Evolutionary conservation across 2,797 vertebrate species (phyloP), one percentile per base, ranked within the genome.

Genomic region (Xiphorhynchus erythropygius): DNA sequence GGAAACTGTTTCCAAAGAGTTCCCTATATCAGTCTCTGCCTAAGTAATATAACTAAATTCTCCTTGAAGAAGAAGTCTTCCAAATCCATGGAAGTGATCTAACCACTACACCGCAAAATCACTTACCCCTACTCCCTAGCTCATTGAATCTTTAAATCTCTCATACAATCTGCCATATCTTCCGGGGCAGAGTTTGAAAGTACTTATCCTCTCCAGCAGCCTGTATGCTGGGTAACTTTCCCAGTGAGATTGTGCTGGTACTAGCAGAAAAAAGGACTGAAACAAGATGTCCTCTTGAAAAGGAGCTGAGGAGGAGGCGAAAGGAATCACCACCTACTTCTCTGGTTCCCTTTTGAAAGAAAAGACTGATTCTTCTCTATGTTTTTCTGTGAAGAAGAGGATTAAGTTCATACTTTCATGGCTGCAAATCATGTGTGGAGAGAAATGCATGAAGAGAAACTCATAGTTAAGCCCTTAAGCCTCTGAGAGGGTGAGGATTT

Each of bases 261-360:
- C 53, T 62, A 71, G 50, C 69, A 94, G 73, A 68, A 93, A 88
- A 90, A 70, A 32, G 18, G 62, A 63, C 32, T 81, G 80, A 84
- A 91, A 90, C 3, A 4, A 87, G 79, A 81, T 52, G 73, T 78
- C 85, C 87, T 91, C 57, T 52, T 50, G 57, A 75, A 94, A 91
- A 78, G 83, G 25, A 81, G 53, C 44, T 75, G 91, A 93, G 65
- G 73, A 88, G 94, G 85, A 89, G 73, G 82, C 93, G 85, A 90
- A 82, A 92, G 83, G 91, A 96, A 89, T 91, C 89, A 91, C 85
- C 93, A 96, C 89, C 85, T 81, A 93, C 93, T 77, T 78, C 52
- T 96, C 65, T 73, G 24, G 53, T 60, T 88, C 21, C 12, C 46
- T 68, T 83, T 86, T 42, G 75, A 80, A 80, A 76, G 9, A 70